phyloP scores from a whole-genome alignment of 2,113 vertebrate species.

The Cygnus atratus region DNA sequence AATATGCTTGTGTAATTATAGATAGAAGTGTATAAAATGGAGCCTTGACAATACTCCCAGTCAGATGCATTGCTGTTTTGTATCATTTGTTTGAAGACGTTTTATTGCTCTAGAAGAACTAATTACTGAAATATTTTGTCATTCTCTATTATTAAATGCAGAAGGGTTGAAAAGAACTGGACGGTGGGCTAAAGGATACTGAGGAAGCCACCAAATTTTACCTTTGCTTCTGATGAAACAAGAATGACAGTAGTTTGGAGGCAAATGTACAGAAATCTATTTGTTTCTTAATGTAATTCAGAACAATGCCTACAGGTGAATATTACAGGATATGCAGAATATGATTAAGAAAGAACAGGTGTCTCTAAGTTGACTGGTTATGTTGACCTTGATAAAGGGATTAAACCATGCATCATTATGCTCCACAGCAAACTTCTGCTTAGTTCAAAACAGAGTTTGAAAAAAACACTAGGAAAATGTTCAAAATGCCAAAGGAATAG shows the following conservation, averaged over 20 bases:
- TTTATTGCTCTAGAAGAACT: neutral
- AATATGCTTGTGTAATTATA: neutral
- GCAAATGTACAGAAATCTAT: neutral
- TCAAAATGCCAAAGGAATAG: neutral
- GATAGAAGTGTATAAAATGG: neutral
- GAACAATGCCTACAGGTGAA: conserved; percentile 3
- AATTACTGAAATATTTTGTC: neutral
- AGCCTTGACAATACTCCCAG: neutral
- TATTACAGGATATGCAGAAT: neutral
- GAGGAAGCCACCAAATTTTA: neutral
- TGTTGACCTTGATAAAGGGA: neutral
- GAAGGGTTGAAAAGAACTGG: neutral
- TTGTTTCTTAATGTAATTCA: neutral
- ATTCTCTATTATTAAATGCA: neutral
- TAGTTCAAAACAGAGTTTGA: neutral
- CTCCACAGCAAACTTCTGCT: neutral
- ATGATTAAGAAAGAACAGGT: neutral
- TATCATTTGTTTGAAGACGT: neutral
- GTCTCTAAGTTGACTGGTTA: neutral
- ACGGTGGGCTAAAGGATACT: neutral
- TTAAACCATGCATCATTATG: neutral
- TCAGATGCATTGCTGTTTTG: neutral
- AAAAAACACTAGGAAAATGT: neutral
- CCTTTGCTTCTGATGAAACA: neutral
- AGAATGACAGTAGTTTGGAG: neutral